Conservation (phyloP, 2,113 vertebrate species). For the Chloebia gouldiae region DNA sequence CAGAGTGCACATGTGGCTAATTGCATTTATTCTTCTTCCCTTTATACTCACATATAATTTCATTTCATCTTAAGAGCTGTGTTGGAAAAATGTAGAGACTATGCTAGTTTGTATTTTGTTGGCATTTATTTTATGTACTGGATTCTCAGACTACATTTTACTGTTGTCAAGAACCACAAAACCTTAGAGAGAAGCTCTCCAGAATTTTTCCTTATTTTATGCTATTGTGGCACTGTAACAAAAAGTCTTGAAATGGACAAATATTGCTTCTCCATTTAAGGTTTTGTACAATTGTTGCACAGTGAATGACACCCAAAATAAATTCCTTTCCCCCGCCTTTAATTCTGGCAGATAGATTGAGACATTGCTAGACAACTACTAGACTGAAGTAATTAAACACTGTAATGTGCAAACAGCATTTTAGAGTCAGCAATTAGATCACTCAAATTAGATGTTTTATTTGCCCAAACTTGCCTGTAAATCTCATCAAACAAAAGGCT, state of each 20-base stretch:
- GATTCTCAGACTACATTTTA: not conserved
- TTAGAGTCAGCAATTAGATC: conserved; percentile 53
- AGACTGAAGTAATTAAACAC: conserved; percentile 59
- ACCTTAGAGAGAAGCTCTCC: not conserved
- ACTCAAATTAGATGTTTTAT: conserved; percentile 43
- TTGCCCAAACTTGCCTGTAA: conserved; percentile 33
- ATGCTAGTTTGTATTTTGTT: not conserved
- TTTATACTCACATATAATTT: not conserved
- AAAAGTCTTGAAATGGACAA: conserved; percentile 15
- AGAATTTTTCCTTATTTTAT: not conserved
- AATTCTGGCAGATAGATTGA: conserved; percentile 41
- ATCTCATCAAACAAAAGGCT: not conserved
- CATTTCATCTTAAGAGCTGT: not conserved
- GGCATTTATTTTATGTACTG: not conserved
- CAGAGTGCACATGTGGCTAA: not conserved
- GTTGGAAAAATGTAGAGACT: not conserved
- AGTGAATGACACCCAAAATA: not conserved
- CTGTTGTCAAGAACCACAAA: not conserved
- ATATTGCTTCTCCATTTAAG: not conserved
- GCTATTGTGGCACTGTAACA: not conserved
- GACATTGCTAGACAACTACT: conserved; percentile 40
- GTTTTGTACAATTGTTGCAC: not conserved
- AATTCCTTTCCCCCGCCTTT: not conserved
- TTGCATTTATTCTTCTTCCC: conserved; percentile 17
- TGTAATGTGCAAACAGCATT: conserved; percentile 50